Evolutionary conservation across 2,888 invertebrate genomes (phyloP).

Genomic region (Meteorus colon): DNA sequence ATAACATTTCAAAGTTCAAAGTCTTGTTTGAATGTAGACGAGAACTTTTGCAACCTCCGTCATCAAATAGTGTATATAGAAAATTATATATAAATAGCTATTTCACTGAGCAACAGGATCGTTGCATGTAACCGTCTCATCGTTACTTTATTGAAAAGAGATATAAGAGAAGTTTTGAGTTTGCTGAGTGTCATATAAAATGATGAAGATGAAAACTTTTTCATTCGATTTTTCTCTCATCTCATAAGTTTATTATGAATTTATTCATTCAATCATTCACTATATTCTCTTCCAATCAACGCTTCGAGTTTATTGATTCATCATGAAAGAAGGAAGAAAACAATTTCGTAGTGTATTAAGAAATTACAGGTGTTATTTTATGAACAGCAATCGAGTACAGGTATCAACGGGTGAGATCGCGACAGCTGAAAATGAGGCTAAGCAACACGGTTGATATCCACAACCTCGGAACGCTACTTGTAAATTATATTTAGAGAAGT

Average conservation of each 20-base stretch:
- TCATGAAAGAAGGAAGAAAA: too few species aligned
- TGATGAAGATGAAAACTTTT: background rate
- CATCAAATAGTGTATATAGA: background rate
- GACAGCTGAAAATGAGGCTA: slow-evolving; percentile 25
- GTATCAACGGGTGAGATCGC: slow-evolving; percentile 28
- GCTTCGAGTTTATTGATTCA: background rate
- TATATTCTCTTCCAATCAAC: background rate
- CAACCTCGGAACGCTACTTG: slow-evolving; percentile 18
- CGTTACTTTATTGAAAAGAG: background rate
- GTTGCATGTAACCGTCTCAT: background rate
- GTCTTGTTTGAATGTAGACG: background rate
- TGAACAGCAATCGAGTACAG: slow-evolving; percentile 13
- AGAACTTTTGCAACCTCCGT: slow-evolving; percentile 1
- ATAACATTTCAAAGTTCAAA: background rate
- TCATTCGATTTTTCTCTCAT: background rate
- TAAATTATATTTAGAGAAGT: slow-evolving; percentile 29
- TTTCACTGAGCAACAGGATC: background rate
- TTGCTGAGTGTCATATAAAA: background rate
- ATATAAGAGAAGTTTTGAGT: background rate
- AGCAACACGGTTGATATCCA: slow-evolving; percentile 15
- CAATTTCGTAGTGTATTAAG: slow-evolving; percentile 7
- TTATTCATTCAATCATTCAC: background rate
- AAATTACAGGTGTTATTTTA: slow-evolving; percentile 12
- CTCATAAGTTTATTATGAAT: background rate
- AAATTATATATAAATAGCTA: background rate